A percentile compares a stretch with the other conserved stretches of the same genome.
These are phyloP conservation scores for Xiphophorus couchianus DNA, from an alignment of 2,113 vertebrate species.

Conservation along the genomic window DNA sequence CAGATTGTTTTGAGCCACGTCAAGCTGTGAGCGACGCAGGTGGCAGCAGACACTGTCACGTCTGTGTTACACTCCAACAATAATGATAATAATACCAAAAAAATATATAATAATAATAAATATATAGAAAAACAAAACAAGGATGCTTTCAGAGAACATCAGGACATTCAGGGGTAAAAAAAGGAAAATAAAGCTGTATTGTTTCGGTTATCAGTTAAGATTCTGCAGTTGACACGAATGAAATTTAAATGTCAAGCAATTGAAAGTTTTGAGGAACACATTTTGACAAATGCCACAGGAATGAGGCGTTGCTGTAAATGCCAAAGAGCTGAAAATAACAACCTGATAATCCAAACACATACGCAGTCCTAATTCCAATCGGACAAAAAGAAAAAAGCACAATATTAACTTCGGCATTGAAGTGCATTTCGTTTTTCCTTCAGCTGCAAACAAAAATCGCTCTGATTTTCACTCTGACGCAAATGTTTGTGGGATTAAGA, in stretches of 20 bases:
- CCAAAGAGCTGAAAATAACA: constrained; percentile 4
- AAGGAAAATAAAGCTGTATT: not conserved
- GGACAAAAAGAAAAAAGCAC: too few relatives aligned
- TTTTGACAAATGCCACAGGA: constrained; percentile 11
- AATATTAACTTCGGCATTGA: too few relatives aligned
- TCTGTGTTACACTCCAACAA: not conserved
- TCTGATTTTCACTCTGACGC: too few relatives aligned
- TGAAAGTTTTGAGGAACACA: not conserved
- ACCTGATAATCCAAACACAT: not conserved
- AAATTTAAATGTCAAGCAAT: not conserved
- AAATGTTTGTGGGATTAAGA: too few relatives aligned
- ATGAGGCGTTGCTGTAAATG: constrained; percentile 2
- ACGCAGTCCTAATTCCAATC: not conserved
- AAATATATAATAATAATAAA: not conserved
- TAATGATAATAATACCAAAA: not conserved
- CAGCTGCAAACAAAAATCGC: too few relatives aligned
- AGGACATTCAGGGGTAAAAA: not conserved
- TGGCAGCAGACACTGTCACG: not conserved
- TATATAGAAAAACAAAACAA: not conserved
- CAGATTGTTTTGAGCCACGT: constrained; percentile 38
- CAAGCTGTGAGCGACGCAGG: constrained; percentile 15
- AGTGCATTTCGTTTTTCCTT: too few relatives aligned
- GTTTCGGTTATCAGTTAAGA: not conserved
- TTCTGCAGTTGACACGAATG: not conserved
- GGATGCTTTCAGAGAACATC: not conserved